Base-by-base conservation (phyloP, 2,888 invertebrate species). In the Eumacrocentrus americanus region DNA sequence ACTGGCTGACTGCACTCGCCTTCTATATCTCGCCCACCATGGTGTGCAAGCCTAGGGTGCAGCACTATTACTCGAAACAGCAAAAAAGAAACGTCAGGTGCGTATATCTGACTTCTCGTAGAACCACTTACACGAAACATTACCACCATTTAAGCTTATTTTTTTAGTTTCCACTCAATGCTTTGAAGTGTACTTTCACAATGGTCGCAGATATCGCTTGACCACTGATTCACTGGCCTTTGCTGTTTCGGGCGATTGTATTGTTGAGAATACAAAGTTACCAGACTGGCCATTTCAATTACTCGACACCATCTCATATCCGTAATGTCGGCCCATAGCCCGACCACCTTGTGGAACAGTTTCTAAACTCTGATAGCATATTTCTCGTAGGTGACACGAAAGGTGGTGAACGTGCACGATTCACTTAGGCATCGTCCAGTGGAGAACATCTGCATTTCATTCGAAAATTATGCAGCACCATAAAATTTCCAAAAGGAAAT, bases 1-100 rank as follows among this genome's bases (percentile, higher is more conserved):
- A 69, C 69, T 63, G 67, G 64, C 67, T 67, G 67, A 69, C 67
- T 68, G 61, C 50, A 38, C 20, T 40, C 20, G 22, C 34, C 50
- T 40, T 22, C n/a, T 23, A 44, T 44, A 22, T 20, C 20, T n/a
- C 20, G 2, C n/a, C n/a, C 22, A 44, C 23, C n/a, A n/a, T n/a
- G n/a, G 52, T 14, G 29, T 9, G 9, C 29, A 29, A 4, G 29
- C 29, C 29, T 29, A 29, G 29, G 29, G 29, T 29, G 11, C 18
- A 20, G 44, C 16, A 16, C 18, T 44, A 44, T 20, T 11, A 44
- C 44, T 22, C 7, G 9, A 7, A 7, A 42, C 38, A 18, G 18
- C 11, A 18, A 2, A 18, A 18, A 18, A 42, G 16, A 42, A 42
- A 14, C 5, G 11, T 46, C 34, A 12, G 23, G 47, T 55, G 46